Evolutionary conservation across 2,888 invertebrate species (phyloP).

Genomic region (Dorcus parallelipipedus): DNA sequence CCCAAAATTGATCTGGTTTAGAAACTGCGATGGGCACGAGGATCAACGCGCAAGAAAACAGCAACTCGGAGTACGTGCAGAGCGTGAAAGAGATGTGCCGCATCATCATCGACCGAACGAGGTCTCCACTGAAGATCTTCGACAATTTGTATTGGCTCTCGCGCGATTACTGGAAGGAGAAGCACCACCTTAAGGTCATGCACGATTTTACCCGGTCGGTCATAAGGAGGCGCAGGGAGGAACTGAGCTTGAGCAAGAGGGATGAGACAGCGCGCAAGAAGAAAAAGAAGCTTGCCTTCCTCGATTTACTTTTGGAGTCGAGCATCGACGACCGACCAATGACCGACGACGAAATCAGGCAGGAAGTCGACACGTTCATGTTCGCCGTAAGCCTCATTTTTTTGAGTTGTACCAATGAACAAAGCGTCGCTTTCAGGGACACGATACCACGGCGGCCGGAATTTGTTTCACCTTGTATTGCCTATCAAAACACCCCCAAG

Average conservation of each 20-base stretch:
- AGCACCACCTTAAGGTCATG: constrained; percentile 47
- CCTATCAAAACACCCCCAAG: constrained; percentile 41
- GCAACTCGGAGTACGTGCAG: constrained; percentile 66
- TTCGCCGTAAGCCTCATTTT: constrained; percentile 24
- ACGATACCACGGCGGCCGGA: constrained; percentile 40
- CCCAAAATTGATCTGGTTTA: neutral
- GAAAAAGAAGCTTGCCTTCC: constrained; percentile 35
- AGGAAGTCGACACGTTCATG: neutral
- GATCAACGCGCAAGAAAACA: constrained; percentile 65
- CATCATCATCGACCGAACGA: constrained; percentile 24
- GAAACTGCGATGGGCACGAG: constrained; percentile 71
- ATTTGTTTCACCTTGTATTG: constrained; percentile 44
- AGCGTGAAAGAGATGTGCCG: constrained; percentile 56
- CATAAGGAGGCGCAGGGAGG: constrained; percentile 48
- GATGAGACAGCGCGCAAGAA: constrained; percentile 16
- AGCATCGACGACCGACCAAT: neutral
- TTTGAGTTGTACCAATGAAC: neutral
- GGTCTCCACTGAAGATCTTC: constrained; percentile 51
- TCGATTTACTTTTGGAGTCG: neutral
- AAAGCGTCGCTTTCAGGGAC: constrained; percentile 14
- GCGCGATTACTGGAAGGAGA: constrained; percentile 55
- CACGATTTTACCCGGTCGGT: constrained; percentile 44
- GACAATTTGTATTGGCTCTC: constrained; percentile 53
- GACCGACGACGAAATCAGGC: neutral
- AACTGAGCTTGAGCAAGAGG: constrained; percentile 4